Evolutionary conservation across 1,140 invertebrate species (phyloP).

Genomic region (Neotoxoptera formosana): DNA sequence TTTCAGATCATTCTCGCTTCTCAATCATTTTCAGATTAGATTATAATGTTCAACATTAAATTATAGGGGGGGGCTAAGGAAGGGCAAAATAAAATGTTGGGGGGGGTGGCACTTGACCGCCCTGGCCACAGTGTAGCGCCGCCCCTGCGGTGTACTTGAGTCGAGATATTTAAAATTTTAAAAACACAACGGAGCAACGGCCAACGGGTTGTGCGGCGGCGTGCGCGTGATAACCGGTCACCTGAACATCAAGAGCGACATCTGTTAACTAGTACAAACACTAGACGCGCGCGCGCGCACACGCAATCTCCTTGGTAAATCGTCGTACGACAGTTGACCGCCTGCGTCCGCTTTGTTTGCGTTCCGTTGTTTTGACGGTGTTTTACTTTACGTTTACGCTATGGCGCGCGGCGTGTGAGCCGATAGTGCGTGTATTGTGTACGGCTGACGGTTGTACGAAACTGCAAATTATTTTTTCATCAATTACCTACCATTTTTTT

Average conservation of each 20-base stretch:
- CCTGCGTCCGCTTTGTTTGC: conserved; percentile 29
- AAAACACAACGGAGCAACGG: too few species aligned
- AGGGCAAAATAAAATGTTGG: too few species aligned
- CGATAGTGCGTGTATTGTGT: not conserved
- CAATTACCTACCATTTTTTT: not conserved
- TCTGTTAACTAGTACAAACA: not conserved
- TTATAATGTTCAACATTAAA: too few species aligned
- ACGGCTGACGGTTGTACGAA: not conserved
- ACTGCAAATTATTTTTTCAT: not conserved
- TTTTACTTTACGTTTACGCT: not conserved
- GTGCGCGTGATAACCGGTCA: not conserved
- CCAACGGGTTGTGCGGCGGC: too few species aligned
- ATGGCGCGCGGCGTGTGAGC: conserved; percentile 10
- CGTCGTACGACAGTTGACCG: conserved; percentile 29
- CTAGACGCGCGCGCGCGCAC: not conserved
- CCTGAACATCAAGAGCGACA: not conserved
- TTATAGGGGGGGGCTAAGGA: too few species aligned
- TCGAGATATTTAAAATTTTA: too few species aligned
- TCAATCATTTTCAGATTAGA: too few species aligned
- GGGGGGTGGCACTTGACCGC: too few species aligned
- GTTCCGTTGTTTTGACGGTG: conserved; percentile 43
- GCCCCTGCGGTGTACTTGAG: not conserved
- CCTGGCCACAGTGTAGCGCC: too few species aligned
- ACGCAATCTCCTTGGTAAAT: conserved; percentile 30
- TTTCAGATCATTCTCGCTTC: too few species aligned